Evolutionary conservation across 2,113 vertebrate species (phyloP).

Genomic region (Mus spicilegus): DNA sequence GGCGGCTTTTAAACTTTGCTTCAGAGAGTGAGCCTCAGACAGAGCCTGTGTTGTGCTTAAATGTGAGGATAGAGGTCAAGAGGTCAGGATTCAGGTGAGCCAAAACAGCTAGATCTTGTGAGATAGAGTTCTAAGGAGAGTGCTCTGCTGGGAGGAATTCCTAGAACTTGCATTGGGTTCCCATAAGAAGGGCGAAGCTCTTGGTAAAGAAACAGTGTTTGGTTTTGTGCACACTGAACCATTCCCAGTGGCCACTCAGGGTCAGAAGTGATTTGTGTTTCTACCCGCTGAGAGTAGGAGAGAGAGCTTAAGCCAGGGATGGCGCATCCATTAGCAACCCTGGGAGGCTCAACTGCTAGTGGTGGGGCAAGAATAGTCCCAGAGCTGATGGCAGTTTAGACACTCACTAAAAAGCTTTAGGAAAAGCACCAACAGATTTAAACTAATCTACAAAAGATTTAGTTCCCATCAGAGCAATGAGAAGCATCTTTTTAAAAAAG

Average conservation of each 20-base stretch:
- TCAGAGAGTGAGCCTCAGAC: background rate
- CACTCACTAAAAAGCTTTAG: conserved; percentile 22
- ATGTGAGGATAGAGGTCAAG: background rate
- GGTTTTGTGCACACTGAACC: background rate
- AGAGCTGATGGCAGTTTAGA: background rate
- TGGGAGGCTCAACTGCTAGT: background rate
- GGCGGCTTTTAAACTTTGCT: background rate
- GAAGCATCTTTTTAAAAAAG: background rate
- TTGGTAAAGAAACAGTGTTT: conserved; percentile 8
- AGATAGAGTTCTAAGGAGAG: background rate
- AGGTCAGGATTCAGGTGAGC: background rate
- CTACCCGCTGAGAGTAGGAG: background rate
- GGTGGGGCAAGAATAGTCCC: background rate
- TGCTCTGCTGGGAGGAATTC: background rate
- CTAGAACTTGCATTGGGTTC: background rate
- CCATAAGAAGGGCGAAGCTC: background rate
- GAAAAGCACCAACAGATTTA: conserved; percentile 4
- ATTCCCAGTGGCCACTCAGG: background rate
- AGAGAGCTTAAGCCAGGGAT: background rate
- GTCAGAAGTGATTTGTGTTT: conserved; percentile 26
- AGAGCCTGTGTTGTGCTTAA: background rate
- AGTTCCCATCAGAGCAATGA: conserved; percentile 33
- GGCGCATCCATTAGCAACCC: background rate
- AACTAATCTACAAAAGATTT: conserved; percentile 24
- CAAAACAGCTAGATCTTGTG: background rate